These are phyloP conservation scores for Drosophila peninsularis DNA, from an alignment of 2,888 invertebrate species.

Conservation along the genomic window DNA sequence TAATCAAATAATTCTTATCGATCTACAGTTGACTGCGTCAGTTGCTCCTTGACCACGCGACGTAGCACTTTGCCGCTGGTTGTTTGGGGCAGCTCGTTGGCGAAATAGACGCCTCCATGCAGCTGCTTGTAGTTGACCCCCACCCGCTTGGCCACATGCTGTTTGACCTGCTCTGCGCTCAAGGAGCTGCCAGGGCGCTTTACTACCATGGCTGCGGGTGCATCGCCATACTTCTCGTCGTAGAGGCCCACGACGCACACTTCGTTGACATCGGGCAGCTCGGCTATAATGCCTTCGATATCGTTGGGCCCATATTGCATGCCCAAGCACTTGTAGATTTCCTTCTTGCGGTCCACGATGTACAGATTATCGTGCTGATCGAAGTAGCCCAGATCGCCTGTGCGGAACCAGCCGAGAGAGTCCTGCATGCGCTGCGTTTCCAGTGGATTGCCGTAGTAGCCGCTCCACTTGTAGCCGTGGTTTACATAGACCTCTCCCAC, in stretches of 20 bases:
- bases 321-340: constrained; percentile 68
- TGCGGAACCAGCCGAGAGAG: constrained; percentile 69
- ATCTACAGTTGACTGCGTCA: constrained; percentile 7
- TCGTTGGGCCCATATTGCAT: constrained; percentile 64
- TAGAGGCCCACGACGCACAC: constrained; percentile 73
- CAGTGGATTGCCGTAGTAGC: constrained; percentile 71
- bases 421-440: constrained; percentile 61
- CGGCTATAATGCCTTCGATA: constrained; percentile 65
- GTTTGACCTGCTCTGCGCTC: constrained; percentile 34
- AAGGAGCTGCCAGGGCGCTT: constrained; percentile 34
- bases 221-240: constrained; percentile 55
- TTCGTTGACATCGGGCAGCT: constrained; percentile 63
- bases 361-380: constrained; percentile 68
- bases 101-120: constrained; percentile 67
- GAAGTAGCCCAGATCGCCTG: constrained; percentile 80
- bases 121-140: constrained; percentile 54
- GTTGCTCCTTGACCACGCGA: constrained; percentile 32
- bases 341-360: constrained; percentile 77
- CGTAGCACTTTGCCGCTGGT: constrained; percentile 60
- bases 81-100: constrained; percentile 61
- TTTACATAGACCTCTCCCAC: constrained; percentile 69
- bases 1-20: constrained; percentile 12
- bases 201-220: constrained; percentile 74
- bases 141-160: constrained; percentile 45
- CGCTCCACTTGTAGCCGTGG: constrained; percentile 54